phyloP scores from a whole-genome alignment of 2,113 vertebrate species.

The Lycocorax pyrrhopterus region DNA sequence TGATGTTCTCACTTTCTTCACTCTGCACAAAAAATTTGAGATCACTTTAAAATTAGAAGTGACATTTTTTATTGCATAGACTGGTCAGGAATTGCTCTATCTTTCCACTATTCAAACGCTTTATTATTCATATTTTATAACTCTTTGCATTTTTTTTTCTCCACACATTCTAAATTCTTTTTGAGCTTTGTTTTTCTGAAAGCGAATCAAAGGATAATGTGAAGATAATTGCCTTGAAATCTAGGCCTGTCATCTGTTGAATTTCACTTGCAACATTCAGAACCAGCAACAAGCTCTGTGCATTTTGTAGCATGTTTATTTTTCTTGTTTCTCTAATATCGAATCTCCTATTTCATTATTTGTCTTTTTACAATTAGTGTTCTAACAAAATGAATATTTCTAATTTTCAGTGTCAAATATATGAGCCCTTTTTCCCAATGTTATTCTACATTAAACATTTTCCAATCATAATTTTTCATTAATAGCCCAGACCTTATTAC shows the following conservation, averaged over 20 bases:
- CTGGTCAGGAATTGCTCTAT: not conserved
- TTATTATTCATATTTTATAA: not conserved
- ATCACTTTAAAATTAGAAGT: not conserved
- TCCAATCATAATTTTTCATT: not conserved
- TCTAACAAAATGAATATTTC: not conserved
- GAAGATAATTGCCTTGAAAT: not conserved
- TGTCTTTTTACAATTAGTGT: not conserved
- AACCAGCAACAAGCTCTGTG: not conserved
- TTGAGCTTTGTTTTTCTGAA: not conserved
- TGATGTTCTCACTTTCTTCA: not conserved
- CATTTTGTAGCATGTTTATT: not conserved
- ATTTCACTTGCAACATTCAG: not conserved
- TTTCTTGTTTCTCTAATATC: not conserved
- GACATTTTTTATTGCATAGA: not conserved
- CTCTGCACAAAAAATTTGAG: not conserved
- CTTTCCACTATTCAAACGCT: not conserved
- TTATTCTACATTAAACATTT: not conserved
- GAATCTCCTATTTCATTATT: not conserved
- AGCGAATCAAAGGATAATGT: not conserved
- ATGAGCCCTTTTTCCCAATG: not conserved
- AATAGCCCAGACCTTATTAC: not conserved
- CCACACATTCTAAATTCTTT: not conserved
- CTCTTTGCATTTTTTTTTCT: not conserved
- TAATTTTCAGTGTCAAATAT: not conserved
- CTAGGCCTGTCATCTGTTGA: not conserved